Conservation (phyloP, 2,888 invertebrate genomes). For the Allacma fusca region DNA sequence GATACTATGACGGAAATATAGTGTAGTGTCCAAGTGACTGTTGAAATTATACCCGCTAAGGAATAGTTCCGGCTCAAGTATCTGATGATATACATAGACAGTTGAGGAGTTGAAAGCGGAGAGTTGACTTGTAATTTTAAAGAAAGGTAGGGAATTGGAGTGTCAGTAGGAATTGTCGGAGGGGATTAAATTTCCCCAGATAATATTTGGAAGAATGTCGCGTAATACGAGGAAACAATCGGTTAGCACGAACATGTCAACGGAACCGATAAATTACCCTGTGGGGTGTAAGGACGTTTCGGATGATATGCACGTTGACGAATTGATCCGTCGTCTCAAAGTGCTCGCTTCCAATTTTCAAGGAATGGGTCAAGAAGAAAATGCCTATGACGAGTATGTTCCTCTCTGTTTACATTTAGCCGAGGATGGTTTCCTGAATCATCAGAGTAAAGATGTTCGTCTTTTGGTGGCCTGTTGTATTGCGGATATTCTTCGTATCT, state of each 20-base stretch:
- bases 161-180: background rate
- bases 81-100: background rate
- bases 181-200: background rate
- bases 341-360: constrained; percentile 93
- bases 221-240: constrained; percentile 39
- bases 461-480: constrained; percentile 95
- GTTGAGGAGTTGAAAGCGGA: background rate
- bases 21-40: background rate
- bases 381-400: constrained; percentile 89
- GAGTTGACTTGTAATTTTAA: background rate
- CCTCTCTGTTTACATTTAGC: constrained; percentile 91
- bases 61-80: constrained; percentile 3
- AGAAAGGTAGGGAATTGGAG: background rate
- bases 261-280: constrained; percentile 80
- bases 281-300: constrained; percentile 92
- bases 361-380: constrained; percentile 96
- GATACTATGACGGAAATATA: too few relatives aligned
- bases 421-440: constrained; percentile 89
- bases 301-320: constrained; percentile 95
- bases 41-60: constrained; percentile 1
- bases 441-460: constrained; percentile 90
- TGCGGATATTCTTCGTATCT: constrained; percentile 94
- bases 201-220: constrained; percentile 24
- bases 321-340: constrained; percentile 92
- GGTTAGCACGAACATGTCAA: constrained; percentile 30